A percentile compares a stretch with the other conserved stretches of the same genome.
Conservation (phyloP, 2,888 invertebrate species). For the Synergus laeviventris region DNA sequence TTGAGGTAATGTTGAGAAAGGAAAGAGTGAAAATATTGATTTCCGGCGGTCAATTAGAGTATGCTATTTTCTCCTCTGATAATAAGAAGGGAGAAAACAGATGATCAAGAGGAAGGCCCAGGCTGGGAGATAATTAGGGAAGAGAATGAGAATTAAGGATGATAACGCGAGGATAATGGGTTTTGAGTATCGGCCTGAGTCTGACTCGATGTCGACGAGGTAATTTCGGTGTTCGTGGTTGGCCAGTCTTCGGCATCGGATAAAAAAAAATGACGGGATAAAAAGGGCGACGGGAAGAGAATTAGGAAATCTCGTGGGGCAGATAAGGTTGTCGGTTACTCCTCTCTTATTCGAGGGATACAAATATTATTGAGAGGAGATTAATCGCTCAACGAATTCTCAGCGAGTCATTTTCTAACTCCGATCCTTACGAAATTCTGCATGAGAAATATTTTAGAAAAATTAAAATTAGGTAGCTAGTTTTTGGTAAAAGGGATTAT, state of each 20-base stretch:
- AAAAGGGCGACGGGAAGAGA: slow-evolving; percentile 40
- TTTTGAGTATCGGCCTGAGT: slow-evolving; percentile 64
- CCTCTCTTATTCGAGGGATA: slow-evolving; percentile 51
- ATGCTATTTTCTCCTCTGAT: neutral
- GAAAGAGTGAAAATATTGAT: neutral
- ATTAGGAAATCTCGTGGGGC: slow-evolving; percentile 54
- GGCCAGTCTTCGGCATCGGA: slow-evolving; percentile 49
- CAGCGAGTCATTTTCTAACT: slow-evolving; percentile 35
- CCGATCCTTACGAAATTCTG: neutral
- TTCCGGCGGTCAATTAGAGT: neutral
- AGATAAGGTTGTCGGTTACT: slow-evolving; percentile 45
- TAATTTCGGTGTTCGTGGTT: slow-evolving; percentile 63
- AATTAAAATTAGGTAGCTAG: too few relatives aligned
- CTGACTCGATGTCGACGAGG: slow-evolving; percentile 63
- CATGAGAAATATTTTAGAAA: neutral
- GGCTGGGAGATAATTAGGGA: slow-evolving; percentile 49
- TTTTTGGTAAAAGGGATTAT: neutral
- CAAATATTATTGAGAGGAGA: slow-evolving; percentile 62
- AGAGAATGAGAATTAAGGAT: slow-evolving; percentile 63
- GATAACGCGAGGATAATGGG: slow-evolving; percentile 64
- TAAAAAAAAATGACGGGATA: slow-evolving; percentile 34
- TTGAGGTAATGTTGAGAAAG: neutral
- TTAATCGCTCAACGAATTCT: slow-evolving; percentile 57
- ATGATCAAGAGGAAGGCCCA: slow-evolving; percentile 42
- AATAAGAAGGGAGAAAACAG: slow-evolving; percentile 38